A percentile compares a stretch with the other conserved stretches of the same genome.
Evolutionary conservation across 2,888 invertebrate species (phyloP).

Genomic region (Platerodrilus igneus): DNA sequence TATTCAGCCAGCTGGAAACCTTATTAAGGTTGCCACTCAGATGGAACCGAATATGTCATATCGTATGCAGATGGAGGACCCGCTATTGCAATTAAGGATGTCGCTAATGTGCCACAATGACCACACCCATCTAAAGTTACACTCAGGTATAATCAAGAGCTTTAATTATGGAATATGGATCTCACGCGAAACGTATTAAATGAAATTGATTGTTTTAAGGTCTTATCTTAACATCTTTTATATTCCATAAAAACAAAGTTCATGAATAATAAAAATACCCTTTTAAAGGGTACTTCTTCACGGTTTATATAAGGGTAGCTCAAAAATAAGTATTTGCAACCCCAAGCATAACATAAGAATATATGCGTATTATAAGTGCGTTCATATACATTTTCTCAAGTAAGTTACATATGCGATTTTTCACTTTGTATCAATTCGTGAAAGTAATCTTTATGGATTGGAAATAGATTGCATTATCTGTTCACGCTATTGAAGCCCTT

Average conservation of each 20-base stretch:
- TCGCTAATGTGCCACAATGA: slow-evolving; percentile 29
- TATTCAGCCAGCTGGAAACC: slow-evolving; percentile 50
- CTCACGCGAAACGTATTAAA: slow-evolving; percentile 23
- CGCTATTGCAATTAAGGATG: slow-evolving; percentile 38
- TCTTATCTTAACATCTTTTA: slow-evolving; percentile 32
- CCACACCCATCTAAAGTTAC: slow-evolving; percentile 27
- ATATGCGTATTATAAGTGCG: slow-evolving; percentile 25
- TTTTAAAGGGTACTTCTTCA: slow-evolving; percentile 32
- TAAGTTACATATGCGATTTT: slow-evolving; percentile 35
- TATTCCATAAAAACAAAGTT: slow-evolving; percentile 33
- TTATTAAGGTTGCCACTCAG: slow-evolving; percentile 49
- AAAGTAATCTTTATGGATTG: slow-evolving; percentile 31
- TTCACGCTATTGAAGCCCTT: background rate
- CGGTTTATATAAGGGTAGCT: slow-evolving; percentile 26
- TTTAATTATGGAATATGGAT: slow-evolving; percentile 24
- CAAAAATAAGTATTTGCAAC: slow-evolving; percentile 24
- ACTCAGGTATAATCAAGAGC: slow-evolving; percentile 23
- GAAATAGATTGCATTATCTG: slow-evolving; percentile 30
- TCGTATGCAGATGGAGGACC: slow-evolving; percentile 41
- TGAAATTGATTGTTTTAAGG: slow-evolving; percentile 29
- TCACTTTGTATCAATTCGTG: slow-evolving; percentile 36
- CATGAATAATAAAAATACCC: slow-evolving; percentile 35
- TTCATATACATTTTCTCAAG: slow-evolving; percentile 37
- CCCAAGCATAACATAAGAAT: slow-evolving; percentile 25
- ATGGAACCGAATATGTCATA: slow-evolving; percentile 44